Conservation (phyloP, 2,113 vertebrate genomes). For the Panthera leo region DNA sequence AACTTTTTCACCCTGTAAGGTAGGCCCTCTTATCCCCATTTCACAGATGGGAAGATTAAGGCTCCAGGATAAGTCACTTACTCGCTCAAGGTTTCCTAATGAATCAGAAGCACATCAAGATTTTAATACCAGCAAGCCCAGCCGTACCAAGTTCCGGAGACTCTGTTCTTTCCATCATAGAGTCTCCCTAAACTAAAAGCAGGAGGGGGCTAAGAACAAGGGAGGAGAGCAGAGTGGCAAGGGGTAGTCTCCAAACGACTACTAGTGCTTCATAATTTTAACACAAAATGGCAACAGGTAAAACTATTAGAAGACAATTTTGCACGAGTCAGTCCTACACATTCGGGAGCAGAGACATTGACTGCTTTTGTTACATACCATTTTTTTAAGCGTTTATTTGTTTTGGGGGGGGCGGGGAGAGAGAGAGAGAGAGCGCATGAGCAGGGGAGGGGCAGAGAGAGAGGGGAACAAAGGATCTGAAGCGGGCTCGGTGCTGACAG, state of each 20-base stretch:
- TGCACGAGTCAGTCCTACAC: not conserved
- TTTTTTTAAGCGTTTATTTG: not conserved
- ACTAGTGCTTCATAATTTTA: not conserved
- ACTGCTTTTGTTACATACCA: not conserved
- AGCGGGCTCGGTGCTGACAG: too few relatives aligned
- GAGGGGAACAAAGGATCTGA: too few relatives aligned
- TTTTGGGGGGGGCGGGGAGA: too few relatives aligned
- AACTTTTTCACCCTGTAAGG: not conserved
- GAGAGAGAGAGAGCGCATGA: accelerated
- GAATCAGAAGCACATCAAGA: not conserved
- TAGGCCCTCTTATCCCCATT: not conserved
- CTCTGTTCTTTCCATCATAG: not conserved
- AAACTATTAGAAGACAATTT: not conserved
- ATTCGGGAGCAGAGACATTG: not conserved
- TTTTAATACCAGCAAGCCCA: not conserved
- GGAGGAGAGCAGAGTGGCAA: not conserved
- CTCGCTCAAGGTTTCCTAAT: not conserved
- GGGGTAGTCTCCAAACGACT: not conserved
- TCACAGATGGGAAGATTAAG: not conserved
- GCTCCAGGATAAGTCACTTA: not conserved
- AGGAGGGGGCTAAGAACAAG: not conserved
- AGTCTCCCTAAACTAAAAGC: not conserved
- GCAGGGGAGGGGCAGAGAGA: too few relatives aligned
- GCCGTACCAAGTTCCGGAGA: not conserved
- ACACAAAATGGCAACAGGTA: not conserved